Evolutionary conservation across 2,888 invertebrate species (phyloP), one percentile per base, ranked within the genome.

Genomic region (Clepsis dumicolana): DNA sequence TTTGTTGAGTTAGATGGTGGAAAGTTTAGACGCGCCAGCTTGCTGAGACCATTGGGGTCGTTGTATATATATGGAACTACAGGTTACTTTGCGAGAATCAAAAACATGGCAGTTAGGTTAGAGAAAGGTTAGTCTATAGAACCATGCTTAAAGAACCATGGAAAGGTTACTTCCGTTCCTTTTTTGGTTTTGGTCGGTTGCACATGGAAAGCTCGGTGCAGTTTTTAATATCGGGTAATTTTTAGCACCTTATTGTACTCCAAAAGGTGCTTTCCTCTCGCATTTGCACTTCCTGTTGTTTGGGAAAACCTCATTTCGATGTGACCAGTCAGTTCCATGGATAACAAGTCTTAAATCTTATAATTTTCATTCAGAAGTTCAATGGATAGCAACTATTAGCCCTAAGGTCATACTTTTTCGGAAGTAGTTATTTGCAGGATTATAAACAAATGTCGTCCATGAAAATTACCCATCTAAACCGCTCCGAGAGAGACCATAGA

Each of bases 1-100:
- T 83, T 83, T 81, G 80, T 84, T 81, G 80, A 85, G 86, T 79
- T 80, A 78, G 78, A 74, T 79, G 77, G 75, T 77, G 80, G 78
- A 80, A 77, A 78, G 80, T 75, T 76, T 80, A 75, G 79, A 76
- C 74, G 74, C 70, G 71, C 65, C 60, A 52, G 56, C 24, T 59
- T 25, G 38, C 25, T 12, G 66, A 50, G 35, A 53, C 53, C 65
- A 60, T 53, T 60, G 60, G 53, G 44, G 48, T 54, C 32, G 24
- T 44, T 35, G 44, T 44, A 44, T 18, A 4, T 65, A 41, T 53
- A 56, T 61, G 48, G 56, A 38, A 35, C 25, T n/a, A 32, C 27
- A 27, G 16, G 48, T 52, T 48, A 18, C 44, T 25, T 62, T 35
- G 50, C 25, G n/a, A 44, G 14, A 25, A 14, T 52, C n/a, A 25